These are phyloP conservation scores for Spheniscus mendiculus DNA, from an alignment of 2,113 vertebrate species.

Conservation along the genomic window DNA sequence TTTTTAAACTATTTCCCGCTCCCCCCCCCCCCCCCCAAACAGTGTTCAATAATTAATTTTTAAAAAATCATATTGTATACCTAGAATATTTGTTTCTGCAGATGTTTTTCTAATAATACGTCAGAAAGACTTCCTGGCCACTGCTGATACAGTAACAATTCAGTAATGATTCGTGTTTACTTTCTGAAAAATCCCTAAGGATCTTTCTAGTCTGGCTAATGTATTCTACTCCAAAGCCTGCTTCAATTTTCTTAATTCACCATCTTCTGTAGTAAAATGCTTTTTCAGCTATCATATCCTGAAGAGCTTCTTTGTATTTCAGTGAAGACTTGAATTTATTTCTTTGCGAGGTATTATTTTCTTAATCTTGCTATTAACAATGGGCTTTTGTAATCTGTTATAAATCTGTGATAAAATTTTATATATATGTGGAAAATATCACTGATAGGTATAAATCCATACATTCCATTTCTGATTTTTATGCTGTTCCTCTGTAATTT, in stretches of 20 bases:
- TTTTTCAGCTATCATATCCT: neutral
- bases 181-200: neutral
- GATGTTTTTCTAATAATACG: neutral
- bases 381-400: neutral
- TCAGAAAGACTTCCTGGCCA: neutral
- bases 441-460: neutral
- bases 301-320: neutral
- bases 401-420: neutral
- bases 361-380: neutral
- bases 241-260: neutral
- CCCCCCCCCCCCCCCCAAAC: rapidly evolving
- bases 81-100: neutral
- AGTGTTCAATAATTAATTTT: neutral
- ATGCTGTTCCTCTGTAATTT: slow-evolving; percentile 32
- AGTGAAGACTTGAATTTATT: neutral
- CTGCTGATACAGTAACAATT: neutral
- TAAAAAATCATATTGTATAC: neutral
- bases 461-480: neutral
- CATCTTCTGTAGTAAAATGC: neutral
- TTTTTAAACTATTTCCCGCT: neutral
- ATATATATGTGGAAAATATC: neutral
- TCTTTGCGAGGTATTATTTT: neutral
- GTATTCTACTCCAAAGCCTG: neutral
- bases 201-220: neutral
- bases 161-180: neutral